phyloP scores from a whole-genome alignment of 2,113 vertebrate genomes.

The Aphyosemion australe region DNA sequence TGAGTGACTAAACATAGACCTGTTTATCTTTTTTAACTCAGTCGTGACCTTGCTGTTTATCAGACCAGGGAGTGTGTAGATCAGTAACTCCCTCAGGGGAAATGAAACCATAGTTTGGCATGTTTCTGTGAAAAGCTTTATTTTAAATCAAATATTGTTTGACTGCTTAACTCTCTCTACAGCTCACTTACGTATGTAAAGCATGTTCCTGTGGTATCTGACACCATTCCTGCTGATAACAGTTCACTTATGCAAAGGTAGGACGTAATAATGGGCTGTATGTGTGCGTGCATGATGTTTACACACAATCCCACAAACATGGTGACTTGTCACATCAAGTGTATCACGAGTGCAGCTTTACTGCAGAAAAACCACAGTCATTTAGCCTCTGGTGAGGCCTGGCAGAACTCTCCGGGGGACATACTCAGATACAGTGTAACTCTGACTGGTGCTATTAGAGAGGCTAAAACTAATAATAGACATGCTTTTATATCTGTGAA shows the following conservation, averaged over 20 bases:
- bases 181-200: conserved; percentile 32
- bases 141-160: background rate
- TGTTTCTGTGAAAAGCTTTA: background rate
- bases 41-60: background rate
- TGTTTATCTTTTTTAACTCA: background rate
- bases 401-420: no score
- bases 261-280: background rate
- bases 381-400: no score
- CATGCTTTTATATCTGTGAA: no score
- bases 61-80: conserved; percentile 1
- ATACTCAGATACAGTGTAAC: no score
- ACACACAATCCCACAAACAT: background rate
- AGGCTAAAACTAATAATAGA: no score
- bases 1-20: background rate
- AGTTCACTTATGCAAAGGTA: conserved; percentile 57
- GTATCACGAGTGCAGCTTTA: background rate
- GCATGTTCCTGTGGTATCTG: conserved; percentile 63
- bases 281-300: background rate
- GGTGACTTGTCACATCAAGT: background rate
- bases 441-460: no score
- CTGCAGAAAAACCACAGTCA: background rate
- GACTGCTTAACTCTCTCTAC: background rate
- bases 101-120: background rate
- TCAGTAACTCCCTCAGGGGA: conserved; percentile 11
- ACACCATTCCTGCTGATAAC: conserved; percentile 43